Evolutionary conservation across 92 coral and sea anemone species (phyloP).

Genomic region (Parazoanthus darwini): DNA sequence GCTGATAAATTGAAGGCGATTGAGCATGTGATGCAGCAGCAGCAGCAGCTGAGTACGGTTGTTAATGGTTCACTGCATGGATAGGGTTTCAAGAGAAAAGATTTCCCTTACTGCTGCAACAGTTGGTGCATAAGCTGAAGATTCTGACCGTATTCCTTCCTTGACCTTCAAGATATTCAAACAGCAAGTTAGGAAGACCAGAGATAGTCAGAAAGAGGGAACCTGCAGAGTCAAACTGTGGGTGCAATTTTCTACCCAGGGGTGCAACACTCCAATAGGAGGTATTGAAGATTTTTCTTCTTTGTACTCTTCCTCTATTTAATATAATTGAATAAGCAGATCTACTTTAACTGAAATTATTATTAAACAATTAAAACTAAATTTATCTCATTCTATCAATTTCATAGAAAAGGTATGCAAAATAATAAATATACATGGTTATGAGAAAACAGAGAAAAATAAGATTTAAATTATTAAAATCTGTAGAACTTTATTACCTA

Average conservation of each 20-base stretch:
- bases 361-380: no score
- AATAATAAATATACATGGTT: no score
- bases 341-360: no score
- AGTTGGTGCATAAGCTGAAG: constrained; percentile 93
- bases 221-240: not conserved
- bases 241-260: not conserved
- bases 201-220: constrained; percentile 44
- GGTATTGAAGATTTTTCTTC: no score
- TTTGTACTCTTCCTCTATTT: no score
- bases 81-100: constrained; percentile 20
- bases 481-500: no score
- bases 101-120: constrained; percentile 84
- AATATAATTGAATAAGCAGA: no score
- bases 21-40: not conserved
- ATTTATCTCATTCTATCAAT: no score
- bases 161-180: constrained; percentile 81
- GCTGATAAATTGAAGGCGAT: not conserved
- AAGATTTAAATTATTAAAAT: no score
- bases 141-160: constrained; percentile 83
- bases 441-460: no score
- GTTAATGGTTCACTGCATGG: constrained; percentile 8
- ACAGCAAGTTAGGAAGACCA: constrained; percentile 53
- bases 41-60: constrained; percentile 16
- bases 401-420: no score
- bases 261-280: not conserved